Percentiles rank a stretch among this genome's conserved stretches.
phyloP scores from a whole-genome alignment of 2,797 vertebrate species.

The Podarcis siculus region DNA sequence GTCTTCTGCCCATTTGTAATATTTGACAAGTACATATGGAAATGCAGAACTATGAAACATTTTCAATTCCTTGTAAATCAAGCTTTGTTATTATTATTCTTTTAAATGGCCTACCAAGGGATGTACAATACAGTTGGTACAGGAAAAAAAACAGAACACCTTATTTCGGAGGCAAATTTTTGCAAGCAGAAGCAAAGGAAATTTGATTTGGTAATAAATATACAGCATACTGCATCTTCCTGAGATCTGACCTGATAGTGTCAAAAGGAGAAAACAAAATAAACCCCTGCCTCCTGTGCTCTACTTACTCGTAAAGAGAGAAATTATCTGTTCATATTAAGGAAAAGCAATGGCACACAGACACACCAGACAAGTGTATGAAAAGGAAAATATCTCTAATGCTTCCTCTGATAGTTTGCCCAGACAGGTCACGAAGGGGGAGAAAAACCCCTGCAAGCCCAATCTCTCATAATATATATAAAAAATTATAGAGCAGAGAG shows the following conservation, averaged over 20 bases:
- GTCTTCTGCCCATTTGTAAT: not conserved
- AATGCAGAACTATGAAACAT: constrained; percentile 28
- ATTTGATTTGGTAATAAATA: constrained; percentile 50
- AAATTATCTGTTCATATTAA: constrained; percentile 61
- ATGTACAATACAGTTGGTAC: too few species aligned
- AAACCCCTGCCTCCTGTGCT: constrained; percentile 20
- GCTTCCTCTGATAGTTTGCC: constrained; percentile 53
- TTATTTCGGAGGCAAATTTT: constrained; percentile 27
- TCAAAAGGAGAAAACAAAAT: constrained; percentile 24
- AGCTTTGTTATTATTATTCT: constrained; percentile 10
- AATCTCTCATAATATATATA: constrained; percentile 25
- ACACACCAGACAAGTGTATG: constrained; percentile 65
- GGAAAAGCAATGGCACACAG: constrained; percentile 66
- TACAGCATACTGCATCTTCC: not conserved
- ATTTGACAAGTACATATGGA: not conserved
- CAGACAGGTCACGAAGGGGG: constrained; percentile 49
- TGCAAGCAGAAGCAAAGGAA: constrained; percentile 45
- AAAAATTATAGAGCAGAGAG: constrained; percentile 46
- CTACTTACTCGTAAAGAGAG: constrained; percentile 50
- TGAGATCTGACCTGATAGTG: constrained; percentile 41
- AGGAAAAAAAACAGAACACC: not conserved
- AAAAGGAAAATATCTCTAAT: constrained; percentile 73
- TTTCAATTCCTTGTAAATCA: constrained; percentile 43
- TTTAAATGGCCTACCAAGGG: constrained; percentile 31
- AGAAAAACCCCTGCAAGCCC: not conserved